Evolutionary conservation across 2,888 invertebrate species (phyloP).

Genomic region (Tetropium fuscum): DNA sequence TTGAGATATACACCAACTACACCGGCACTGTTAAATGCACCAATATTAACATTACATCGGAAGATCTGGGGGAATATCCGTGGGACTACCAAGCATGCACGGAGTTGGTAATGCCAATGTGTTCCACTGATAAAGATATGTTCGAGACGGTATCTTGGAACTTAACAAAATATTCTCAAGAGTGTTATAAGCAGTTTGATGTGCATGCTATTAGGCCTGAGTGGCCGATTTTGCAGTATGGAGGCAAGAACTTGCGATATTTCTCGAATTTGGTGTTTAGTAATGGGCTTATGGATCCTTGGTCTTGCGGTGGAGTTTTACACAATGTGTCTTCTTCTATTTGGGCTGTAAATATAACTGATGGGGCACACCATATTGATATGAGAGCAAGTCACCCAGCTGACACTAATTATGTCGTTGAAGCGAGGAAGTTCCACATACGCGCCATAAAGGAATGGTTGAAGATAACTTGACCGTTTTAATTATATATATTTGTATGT

Average conservation of each 20-base stretch:
- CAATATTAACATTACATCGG: slow-evolving; percentile 71
- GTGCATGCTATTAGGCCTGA: slow-evolving; percentile 72
- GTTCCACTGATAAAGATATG: slow-evolving; percentile 81
- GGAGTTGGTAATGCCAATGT: slow-evolving; percentile 97
- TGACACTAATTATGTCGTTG: slow-evolving; percentile 75
- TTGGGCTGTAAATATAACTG: slow-evolving; percentile 79
- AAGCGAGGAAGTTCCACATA: slow-evolving; percentile 74
- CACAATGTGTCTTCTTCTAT: slow-evolving; percentile 75
- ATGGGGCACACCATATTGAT: slow-evolving; percentile 90
- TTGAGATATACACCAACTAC: slow-evolving; percentile 86
- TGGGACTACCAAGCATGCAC: slow-evolving; percentile 95
- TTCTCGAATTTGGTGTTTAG: slow-evolving; percentile 83
- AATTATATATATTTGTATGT: too few relatives aligned
- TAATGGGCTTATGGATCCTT: slow-evolving; percentile 89
- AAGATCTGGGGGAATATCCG: slow-evolving; percentile 74
- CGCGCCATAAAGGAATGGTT: slow-evolving; percentile 73
- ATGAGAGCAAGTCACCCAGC: slow-evolving; percentile 73
- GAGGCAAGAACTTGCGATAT: slow-evolving; percentile 78
- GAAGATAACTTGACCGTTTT: slow-evolving; percentile 35
- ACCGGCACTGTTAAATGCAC: slow-evolving; percentile 80
- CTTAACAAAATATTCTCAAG: slow-evolving; percentile 72
- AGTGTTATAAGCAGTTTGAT: slow-evolving; percentile 75
- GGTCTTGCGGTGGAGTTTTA: slow-evolving; percentile 87
- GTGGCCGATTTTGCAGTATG: slow-evolving; percentile 81
- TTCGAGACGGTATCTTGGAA: slow-evolving; percentile 85